These are phyloP conservation scores for Parascotia fuliginaria DNA, from an alignment of 2,888 invertebrate species.

Conservation along the genomic window DNA sequence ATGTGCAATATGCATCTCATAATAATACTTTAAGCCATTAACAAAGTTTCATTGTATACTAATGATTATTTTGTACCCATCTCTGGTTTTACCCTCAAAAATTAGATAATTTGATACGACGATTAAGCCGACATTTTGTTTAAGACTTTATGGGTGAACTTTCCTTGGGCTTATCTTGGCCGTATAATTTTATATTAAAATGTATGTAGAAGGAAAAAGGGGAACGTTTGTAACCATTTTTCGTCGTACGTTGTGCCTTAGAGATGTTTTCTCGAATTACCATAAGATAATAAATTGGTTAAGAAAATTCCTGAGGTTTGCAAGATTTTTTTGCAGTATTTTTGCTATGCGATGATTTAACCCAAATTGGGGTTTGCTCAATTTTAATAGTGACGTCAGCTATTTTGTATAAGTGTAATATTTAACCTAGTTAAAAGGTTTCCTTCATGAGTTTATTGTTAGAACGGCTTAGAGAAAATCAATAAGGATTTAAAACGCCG, in stretches of 20 bases:
- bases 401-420: not conserved
- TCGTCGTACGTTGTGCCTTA: slow-evolving; percentile 33
- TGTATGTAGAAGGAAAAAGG: slow-evolving; percentile 42
- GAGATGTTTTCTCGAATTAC: slow-evolving; percentile 42
- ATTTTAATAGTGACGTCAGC: not conserved
- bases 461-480: slow-evolving; percentile 7
- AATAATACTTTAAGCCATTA: slow-evolving; percentile 17
- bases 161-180: slow-evolving; percentile 49
- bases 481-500: slow-evolving; percentile 1
- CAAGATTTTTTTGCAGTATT: slow-evolving; percentile 9
- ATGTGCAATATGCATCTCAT: slow-evolving; percentile 9
- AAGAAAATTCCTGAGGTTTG: slow-evolving; percentile 28
- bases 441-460: slow-evolving; percentile 3
- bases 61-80: slow-evolving; percentile 57
- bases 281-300: slow-evolving; percentile 46
- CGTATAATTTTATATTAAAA: slow-evolving; percentile 64
- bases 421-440: not conserved
- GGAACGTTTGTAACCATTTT: slow-evolving; percentile 35
- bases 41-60: slow-evolving; percentile 32
- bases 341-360: not conserved
- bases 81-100: slow-evolving; percentile 52
- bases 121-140: slow-evolving; percentile 65
- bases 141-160: slow-evolving; percentile 65
- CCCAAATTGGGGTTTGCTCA: not conserved
- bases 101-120: slow-evolving; percentile 71